Base-by-base conservation (phyloP, 2,888 invertebrate genomes). In the Patella ulyssiponensis region DNA sequence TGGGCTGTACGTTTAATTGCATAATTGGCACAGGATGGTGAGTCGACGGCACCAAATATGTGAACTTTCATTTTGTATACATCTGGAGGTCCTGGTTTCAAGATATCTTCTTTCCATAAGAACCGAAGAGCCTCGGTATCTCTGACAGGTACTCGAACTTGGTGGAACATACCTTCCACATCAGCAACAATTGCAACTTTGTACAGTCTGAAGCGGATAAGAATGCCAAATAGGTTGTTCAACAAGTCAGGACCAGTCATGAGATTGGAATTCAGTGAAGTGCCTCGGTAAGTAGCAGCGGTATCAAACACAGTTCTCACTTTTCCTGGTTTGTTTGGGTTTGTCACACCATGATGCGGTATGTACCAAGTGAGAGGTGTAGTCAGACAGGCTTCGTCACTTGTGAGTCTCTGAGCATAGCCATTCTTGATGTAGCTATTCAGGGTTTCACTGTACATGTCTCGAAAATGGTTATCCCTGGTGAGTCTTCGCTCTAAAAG, bases 121-220 rank as follows among this genome's bases (percentile, higher is more conserved):
- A n/a, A n/a, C n/a, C n/a, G n/a, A n/a, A n/a, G n/a, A n/a, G n/a
- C n/a, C 23, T 73, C 73, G 3, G 56, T 56, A 15, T 54, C 56
- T 12, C 44, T 54, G 27, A 44, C 69, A 52, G 75, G 69, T 51
- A 69, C 69, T 33, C 33, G 23, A 33, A 74, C 74, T 51, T 74
- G 74, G 44, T 73, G 69, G 52, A 69, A 77, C 77, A 77, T 77
- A 20, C 27, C 33, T 69, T 77, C 77, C 23, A 77, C 69, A 44
- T 77, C 77, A 23, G 69, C 69, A 17, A 69, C 58, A 44, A 20
- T 58, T 58, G 15, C 73, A 23, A 52, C 58, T 20, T 51, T 14
- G 15, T 77, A n/a, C 1, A 69, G 69, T 77, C 77, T 54, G 52
- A 77, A 77, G 12, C 77, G 56, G 27, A 74, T 12, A 27, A 77